Evolutionary conservation across 2,888 invertebrate genomes (phyloP), one percentile per base, ranked within the genome.

Genomic region (Timema podura): DNA sequence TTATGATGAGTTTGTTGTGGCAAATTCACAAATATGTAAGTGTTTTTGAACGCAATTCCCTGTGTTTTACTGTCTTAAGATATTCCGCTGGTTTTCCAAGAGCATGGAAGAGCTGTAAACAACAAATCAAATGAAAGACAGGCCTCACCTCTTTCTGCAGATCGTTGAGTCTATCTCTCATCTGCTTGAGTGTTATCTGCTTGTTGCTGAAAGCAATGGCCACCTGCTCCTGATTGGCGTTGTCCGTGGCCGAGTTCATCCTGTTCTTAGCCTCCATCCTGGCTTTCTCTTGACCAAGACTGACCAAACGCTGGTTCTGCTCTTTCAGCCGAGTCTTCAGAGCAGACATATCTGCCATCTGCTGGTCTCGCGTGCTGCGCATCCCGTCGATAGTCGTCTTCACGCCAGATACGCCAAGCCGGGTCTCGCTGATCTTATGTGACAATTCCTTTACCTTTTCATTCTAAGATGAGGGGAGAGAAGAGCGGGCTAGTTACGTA

Each of bases 341-440:
- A 70, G 90, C 89, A 8, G 91, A 88, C 91, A 93, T 92, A 76
- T 95, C 95, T 5, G 89, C 85, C 86, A 98, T 89, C 76, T 95
- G 95, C 0, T 91, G 84, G 80, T 99, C 98, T 5, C 98, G 86
- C n/a, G 94, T 94, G 0, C 91, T 87, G 68, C 87, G 77, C 98
- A 98, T 98, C 0, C 93, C 92, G 80, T 99, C 98, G 71, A 99
- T 99, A n/a, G 94, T 93, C 0, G 93, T 88, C 81, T 98, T 98
- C 3, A 95, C 92, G 51, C 92, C 90, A 0, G 95, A 93, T 0
- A 98, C 96, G 3, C 92, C 93, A 6, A 92, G 90, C 16, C 92
- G 85, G 0, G 93, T 92, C 78, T 93, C 92, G 76, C 89, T 89
- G 74, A 95, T 93, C 79, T 91, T 91, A 75, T 88, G 88, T 9